Evolutionary conservation across 1,140 invertebrate species (phyloP).

Genomic region (Cataglyphis hispanica): DNA sequence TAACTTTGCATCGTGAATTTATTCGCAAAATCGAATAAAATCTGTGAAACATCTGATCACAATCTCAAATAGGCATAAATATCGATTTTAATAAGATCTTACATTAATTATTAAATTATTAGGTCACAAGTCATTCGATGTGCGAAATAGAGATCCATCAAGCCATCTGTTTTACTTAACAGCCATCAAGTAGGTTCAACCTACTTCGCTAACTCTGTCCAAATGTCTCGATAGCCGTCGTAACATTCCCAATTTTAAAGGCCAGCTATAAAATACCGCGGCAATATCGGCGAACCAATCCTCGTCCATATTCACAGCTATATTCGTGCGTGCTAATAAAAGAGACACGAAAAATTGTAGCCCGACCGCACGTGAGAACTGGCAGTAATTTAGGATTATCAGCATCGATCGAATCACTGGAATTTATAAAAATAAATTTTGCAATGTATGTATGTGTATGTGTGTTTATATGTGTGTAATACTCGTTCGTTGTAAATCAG

Average conservation of each 20-base stretch:
- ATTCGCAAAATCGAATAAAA: conserved; percentile 8
- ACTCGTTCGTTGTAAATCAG: background rate
- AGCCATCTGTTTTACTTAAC: background rate
- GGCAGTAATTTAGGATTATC: conserved; percentile 37
- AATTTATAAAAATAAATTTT: conserved; percentile 63
- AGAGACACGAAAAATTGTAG: conserved; percentile 41
- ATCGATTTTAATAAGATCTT: conserved; percentile 15
- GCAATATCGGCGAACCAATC: conserved; percentile 40
- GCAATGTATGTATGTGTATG: no score
- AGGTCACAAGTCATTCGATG: conserved; percentile 12
- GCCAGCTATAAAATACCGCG: conserved; percentile 38
- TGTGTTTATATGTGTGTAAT: background rate
- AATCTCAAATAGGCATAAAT: background rate
- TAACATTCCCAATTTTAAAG: conserved; percentile 49
- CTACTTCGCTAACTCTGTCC: conserved; percentile 46
- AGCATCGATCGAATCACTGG: conserved; percentile 25
- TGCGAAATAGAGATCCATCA: conserved; percentile 4
- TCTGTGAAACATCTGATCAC: background rate
- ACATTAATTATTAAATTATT: conserved; percentile 54
- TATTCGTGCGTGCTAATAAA: conserved; percentile 60
- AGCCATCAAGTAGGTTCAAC: conserved; percentile 30
- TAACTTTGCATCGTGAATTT: conserved; percentile 20
- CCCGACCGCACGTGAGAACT: background rate
- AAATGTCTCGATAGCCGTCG: conserved; percentile 45
- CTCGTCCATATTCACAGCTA: conserved; percentile 13